phyloP scores from a whole-genome alignment of 2,888 invertebrate species.

The Charanyca ferruginea region DNA sequence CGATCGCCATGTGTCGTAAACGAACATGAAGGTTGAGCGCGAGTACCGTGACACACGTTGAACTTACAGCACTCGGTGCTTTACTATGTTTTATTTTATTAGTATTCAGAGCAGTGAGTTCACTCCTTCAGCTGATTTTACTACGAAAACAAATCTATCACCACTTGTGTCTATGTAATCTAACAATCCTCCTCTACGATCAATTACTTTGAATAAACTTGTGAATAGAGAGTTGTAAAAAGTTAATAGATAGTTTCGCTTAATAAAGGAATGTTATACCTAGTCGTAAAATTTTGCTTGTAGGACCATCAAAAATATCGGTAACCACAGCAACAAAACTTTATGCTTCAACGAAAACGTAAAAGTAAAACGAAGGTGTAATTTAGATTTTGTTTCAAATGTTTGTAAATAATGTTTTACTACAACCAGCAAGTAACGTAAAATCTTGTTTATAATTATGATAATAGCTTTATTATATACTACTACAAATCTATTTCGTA shows the following conservation, averaged over 20 bases:
- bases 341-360: constrained; percentile 44
- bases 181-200: background rate
- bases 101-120: constrained; percentile 12
- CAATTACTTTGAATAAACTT: constrained; percentile 11
- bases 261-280: constrained; percentile 4
- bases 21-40: constrained; percentile 27
- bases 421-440: constrained; percentile 84
- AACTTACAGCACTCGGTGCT: constrained; percentile 17
- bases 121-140: constrained; percentile 19
- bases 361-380: constrained; percentile 60
- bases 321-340: constrained; percentile 39
- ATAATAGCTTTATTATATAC: constrained; percentile 87
- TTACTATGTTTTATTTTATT: constrained; percentile 17
- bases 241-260: constrained; percentile 11
- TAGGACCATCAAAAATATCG: constrained; percentile 40
- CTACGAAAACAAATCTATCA: constrained; percentile 26
- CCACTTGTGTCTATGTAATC: constrained; percentile 4
- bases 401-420: constrained; percentile 85
- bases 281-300: constrained; percentile 10
- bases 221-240: constrained; percentile 32
- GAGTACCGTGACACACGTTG: constrained; percentile 27
- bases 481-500: constrained; percentile 88
- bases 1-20: constrained; percentile 38
- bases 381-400: constrained; percentile 69
- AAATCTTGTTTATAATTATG: constrained; percentile 90